These are phyloP conservation scores for Leptinotarsa undecemlineata DNA, from an alignment of 1,140 invertebrate species.

Conservation along the genomic window DNA sequence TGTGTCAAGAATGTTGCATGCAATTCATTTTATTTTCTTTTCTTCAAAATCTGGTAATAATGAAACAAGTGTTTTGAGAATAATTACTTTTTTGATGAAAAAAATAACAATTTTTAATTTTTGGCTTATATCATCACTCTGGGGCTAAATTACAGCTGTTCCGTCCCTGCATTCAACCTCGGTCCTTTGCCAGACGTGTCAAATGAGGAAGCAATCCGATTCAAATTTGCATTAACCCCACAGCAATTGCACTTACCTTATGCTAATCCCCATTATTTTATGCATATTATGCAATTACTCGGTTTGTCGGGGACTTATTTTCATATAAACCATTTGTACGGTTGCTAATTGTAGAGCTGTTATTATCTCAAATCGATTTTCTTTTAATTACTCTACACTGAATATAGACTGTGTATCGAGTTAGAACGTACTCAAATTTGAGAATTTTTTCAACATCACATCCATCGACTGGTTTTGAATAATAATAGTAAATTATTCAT, in stretches of 20 bases:
- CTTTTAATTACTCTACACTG: background rate
- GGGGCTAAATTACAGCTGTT: too few relatives aligned
- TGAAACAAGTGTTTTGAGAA: too few relatives aligned
- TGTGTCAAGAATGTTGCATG: too few relatives aligned
- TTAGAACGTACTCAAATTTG: too few relatives aligned
- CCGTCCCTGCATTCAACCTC: constrained; percentile 16
- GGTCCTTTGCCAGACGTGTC: constrained; percentile 33
- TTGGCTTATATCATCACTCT: too few relatives aligned
- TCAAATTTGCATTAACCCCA: constrained; percentile 35
- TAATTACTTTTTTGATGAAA: too few relatives aligned
- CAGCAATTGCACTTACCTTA: constrained; percentile 28
- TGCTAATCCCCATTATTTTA: constrained; percentile 30
- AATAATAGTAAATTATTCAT: too few relatives aligned
- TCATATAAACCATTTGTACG: constrained; percentile 21
- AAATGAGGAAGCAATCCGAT: constrained; percentile 37
- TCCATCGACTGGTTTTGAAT: too few relatives aligned
- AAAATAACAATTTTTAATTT: too few relatives aligned
- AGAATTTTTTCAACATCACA: too few relatives aligned
- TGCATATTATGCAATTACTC: constrained; percentile 29
- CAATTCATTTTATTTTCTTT: too few relatives aligned
- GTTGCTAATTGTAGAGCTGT: constrained; percentile 18
- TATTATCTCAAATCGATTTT: background rate
- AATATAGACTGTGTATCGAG: background rate
- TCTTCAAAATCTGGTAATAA: too few relatives aligned
- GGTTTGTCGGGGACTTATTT: constrained; percentile 9